A percentile compares a stretch with the other conserved stretches of the same genome.
Conservation (phyloP, 2,888 invertebrate species). For the Ochropleura plecta region DNA sequence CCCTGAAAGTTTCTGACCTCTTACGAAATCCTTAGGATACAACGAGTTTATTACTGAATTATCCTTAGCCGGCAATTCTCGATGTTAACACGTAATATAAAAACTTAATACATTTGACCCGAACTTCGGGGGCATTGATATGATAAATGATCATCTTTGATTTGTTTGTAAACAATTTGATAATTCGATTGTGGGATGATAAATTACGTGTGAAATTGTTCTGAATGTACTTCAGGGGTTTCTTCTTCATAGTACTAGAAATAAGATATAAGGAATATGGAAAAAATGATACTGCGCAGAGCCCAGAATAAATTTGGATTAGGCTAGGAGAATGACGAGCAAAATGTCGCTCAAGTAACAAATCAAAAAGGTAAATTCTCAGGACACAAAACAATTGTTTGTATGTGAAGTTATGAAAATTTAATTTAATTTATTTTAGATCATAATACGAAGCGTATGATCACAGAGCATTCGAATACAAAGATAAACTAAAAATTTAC, state of each 20-base stretch:
- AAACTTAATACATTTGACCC: conserved; percentile 55
- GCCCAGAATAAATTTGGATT: not conserved
- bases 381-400: too few relatives aligned
- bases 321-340: not conserved
- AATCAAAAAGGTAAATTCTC: too few relatives aligned
- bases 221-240: not conserved
- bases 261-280: not conserved
- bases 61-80: conserved; percentile 17
- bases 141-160: conserved; percentile 30
- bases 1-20: conserved; percentile 17
- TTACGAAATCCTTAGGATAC: conserved; percentile 34
- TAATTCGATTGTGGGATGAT: conserved; percentile 23
- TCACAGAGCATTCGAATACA: too few relatives aligned
- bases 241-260: not conserved
- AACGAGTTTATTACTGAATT: conserved; percentile 24
- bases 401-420: too few relatives aligned
- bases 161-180: conserved; percentile 59
- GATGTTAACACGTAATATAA: conserved; percentile 35
- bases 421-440: too few relatives aligned
- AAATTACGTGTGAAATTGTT: conserved; percentile 4
- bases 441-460: too few relatives aligned
- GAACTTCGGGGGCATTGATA: conserved; percentile 27
- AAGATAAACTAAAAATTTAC: too few relatives aligned
- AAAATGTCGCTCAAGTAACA: not conserved
- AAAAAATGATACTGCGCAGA: not conserved